Evolutionary conservation across 1,140 invertebrate species (phyloP), one percentile per base, ranked within the genome.

Genomic region (Alviniconcha marisindica): DNA sequence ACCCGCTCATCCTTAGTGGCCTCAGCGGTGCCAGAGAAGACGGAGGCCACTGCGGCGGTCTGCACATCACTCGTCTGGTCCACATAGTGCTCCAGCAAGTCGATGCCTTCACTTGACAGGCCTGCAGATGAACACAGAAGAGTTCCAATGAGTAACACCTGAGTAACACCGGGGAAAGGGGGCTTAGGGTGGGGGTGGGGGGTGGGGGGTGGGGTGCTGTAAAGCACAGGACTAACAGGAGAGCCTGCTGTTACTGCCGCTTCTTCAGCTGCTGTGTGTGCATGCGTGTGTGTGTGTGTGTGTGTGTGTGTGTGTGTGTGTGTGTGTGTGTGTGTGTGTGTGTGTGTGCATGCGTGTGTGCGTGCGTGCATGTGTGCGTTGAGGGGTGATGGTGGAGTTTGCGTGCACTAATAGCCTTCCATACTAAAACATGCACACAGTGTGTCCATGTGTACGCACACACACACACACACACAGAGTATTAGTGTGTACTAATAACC

Each of bases 41-140:
- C 95, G 12, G 96, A 95, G 84, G 98, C 95, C 77, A 98, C 93
- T 90, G 96, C 96, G 2, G 96, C 97, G 40, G 97, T 97, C 94
- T 99, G 98, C 77, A 99, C 96, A 94, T 99, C 98, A 44, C 96
- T 96, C 0, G 96, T 96, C n/a, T 94, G 93, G 93, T 99, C 97
- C 86, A 99, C 94, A 94, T 98, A 98, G 85, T 95, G 95, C 92
- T 98, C 97, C 84, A 99, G 93, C 86, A 99, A 94, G 77, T 96
- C 95, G 44, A 99, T 94, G 60, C 92, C 91, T 71, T 92, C 90
- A 12, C 77, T 83, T 14, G 89, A 87, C 80, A 92, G 82, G 77
- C 91, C 91, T 92, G 82, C 36, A 31, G 24, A 54, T 15, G 4
- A 28, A 56, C 48, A 77, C 28, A 40, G 15, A 38, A 18, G 31